Evolutionary conservation across 2,888 invertebrate species (phyloP), one percentile per base, ranked within the genome.

Genomic region (Cerceris ruficornis): DNA sequence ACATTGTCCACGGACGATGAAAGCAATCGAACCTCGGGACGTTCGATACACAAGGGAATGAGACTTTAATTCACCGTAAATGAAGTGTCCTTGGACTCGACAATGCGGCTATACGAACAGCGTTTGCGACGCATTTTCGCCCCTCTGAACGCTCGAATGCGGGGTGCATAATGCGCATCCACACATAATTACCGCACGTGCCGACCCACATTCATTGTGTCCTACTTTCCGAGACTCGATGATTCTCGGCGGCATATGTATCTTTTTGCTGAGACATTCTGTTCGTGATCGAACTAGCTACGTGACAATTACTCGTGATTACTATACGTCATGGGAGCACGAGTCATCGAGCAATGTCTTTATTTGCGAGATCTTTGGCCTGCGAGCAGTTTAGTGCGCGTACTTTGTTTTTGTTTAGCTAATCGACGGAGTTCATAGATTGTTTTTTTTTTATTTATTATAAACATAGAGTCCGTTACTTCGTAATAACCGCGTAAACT

Each of bases 21-120:
- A 83, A 75, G 70, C 69, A 61, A 73, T 65, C 75, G 72, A 74
- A 67, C 50, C 54, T 61, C 54, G 52, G 49, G 7, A 39, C n/a
- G 28, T 54, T 65, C 52, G 17, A 49, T 61, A 55, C 75, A 64
- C 42, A 6, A 46, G 81, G 68, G 78, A 82, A 77, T 52, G 52
- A 70, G 75, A 75, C 74, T 84, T 75, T 83, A 77, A 85, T 84
- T 79, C 83, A 71, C 66, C 76, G 68, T 80, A 81, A 84, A 85
- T 80, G 77, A 85, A 83, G 75, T 74, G 76, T 75, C 73, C 80
- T 72, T 77, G 59, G 55, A 28, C 54, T 54, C 41, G 55, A 82
- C 78, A 80, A 74, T 77, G 60, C 71, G 72, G 66, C 70, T 80
- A 46, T 54, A 69, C 61, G 59, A 70, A 17, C 50, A 70, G 60